Evolutionary conservation across 1,140 invertebrate species (phyloP), one percentile per base, ranked within the genome.

Genomic region (Drosophila sechellia): DNA sequence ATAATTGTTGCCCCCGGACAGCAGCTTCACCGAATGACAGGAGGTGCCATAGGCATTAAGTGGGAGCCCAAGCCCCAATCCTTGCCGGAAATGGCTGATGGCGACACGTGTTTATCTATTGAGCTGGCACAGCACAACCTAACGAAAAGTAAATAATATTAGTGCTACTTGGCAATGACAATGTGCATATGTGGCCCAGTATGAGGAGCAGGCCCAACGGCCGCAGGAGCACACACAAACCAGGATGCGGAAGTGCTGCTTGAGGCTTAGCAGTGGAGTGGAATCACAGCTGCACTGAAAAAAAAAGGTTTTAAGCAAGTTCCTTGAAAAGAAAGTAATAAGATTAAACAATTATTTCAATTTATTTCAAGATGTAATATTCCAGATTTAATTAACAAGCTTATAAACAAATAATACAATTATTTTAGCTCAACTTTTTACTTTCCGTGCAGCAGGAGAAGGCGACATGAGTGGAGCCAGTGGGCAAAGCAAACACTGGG

Each of bases 91-190:
- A 71, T 50, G 64, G 55, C 50, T 64, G 57, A 49, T 59, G 49
- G 45, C 55, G 34, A 61, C 53, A 74, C 50, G 57, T 74, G 57
- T 64, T 69, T 56, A 71, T 86, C 61, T 79, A 78, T 76, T 53
- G 64, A 81, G 64, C 59, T 59, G 65, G 48, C 57, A 71, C 43
- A 59, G 68, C 66, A 86, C 66, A 79, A 77, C 79, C 79, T 87
- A 87, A 87, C 83, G 83, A 87, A 87, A 87, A 89, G 83, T 87
- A 87, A 87, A 87, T 79, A 87, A 87, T 87, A 87, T 87, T 87
- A 87, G 83, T 89, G 83, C 79, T 87, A 89, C 84, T 87, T 83
- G 83, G 76, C 83, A 77, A 65, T 87, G 83, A 87, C 83, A 87
- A 87, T 87, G 83, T 83, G 83, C 83, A 87, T 89, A 87, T 87